Conservation (phyloP, 2,888 invertebrate species). For the Nebria brevicollis region DNA sequence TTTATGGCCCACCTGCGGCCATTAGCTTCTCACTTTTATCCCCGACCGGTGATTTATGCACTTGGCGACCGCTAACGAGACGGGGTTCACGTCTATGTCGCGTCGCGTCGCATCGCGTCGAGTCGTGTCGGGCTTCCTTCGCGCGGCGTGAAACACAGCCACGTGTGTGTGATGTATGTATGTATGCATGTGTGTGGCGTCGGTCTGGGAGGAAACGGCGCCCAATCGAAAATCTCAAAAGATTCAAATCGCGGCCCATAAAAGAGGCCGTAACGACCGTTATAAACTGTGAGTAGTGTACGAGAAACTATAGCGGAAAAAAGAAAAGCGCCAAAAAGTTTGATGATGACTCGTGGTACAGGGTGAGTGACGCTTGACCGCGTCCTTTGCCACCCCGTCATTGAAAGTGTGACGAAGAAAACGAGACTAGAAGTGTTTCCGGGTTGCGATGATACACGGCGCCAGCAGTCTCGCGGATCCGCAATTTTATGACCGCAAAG, state of each 20-base stretch:
- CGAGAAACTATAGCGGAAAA: conserved; percentile 51
- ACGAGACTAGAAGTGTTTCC: conserved; percentile 40
- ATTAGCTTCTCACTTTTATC: conserved; percentile 58
- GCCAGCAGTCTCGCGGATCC: conserved; percentile 50
- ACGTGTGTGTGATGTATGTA: conserved; percentile 6
- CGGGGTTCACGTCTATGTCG: conserved; percentile 40
- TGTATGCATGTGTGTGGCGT: conserved; percentile 43
- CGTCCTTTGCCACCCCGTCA: conserved; percentile 3
- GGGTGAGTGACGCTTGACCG: too few relatives aligned
- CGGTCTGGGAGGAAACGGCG: conserved; percentile 53
- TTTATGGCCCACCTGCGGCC: conserved; percentile 61
- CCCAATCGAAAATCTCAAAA: conserved; percentile 56
- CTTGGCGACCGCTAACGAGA: conserved; percentile 58
- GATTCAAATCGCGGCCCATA: conserved; percentile 57
- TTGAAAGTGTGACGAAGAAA: too few relatives aligned
- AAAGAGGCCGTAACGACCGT: conserved; percentile 55
- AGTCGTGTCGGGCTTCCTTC: too few relatives aligned
- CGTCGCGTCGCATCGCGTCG: too few relatives aligned
- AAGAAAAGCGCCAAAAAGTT: conserved; percentile 34
- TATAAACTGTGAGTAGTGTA: conserved; percentile 52
- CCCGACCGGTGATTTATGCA: conserved; percentile 57
- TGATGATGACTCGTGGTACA: too few relatives aligned
- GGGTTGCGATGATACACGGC: conserved; percentile 56
- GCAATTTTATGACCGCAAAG: conserved; percentile 52
- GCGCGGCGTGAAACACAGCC: conserved; percentile 2